phyloP scores from a whole-genome alignment of 2,113 vertebrate genomes.

The Campylomormyrus tamandua region DNA sequence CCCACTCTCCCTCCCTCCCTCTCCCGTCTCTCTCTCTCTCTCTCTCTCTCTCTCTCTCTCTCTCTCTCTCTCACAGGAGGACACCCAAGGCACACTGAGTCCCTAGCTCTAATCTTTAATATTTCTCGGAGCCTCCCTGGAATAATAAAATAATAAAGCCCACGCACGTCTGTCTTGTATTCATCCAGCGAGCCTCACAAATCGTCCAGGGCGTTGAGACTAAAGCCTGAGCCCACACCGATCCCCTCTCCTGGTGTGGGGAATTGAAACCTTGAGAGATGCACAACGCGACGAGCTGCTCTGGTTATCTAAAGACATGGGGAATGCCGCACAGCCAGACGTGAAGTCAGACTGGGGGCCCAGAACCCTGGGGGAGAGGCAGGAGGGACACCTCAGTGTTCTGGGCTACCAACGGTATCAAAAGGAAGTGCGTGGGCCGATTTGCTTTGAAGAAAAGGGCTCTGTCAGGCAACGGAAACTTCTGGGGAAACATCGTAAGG shows the following conservation, averaged over 20 bases:
- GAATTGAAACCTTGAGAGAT: not conserved
- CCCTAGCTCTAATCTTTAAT: conserved; percentile 10
- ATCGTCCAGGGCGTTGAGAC: not conserved
- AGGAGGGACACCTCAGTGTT: not conserved
- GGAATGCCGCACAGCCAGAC: not conserved
- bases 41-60: not conserved
- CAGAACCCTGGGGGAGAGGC: not conserved
- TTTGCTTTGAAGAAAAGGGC: conserved; percentile 9
- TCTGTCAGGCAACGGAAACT: not conserved
- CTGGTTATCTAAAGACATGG: not conserved
- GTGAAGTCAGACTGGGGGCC: not conserved
- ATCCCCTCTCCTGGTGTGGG: not conserved
- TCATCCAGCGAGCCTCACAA: not conserved
- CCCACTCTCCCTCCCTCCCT: not conserved
- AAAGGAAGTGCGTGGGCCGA: not conserved
- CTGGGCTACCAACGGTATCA: not conserved
- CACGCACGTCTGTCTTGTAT: conserved; percentile 12
- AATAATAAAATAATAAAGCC: not conserved
- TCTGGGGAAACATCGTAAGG: not conserved
- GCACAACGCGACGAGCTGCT: not conserved
- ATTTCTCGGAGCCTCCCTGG: conserved; percentile 1
- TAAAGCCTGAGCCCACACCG: not conserved
- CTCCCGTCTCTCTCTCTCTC: not conserved
- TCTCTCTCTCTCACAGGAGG: not conserved
- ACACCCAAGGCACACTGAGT: not conserved